Evolutionary conservation across 2,797 vertebrate genomes (phyloP).

Genomic region (Molossus molossus): DNA sequence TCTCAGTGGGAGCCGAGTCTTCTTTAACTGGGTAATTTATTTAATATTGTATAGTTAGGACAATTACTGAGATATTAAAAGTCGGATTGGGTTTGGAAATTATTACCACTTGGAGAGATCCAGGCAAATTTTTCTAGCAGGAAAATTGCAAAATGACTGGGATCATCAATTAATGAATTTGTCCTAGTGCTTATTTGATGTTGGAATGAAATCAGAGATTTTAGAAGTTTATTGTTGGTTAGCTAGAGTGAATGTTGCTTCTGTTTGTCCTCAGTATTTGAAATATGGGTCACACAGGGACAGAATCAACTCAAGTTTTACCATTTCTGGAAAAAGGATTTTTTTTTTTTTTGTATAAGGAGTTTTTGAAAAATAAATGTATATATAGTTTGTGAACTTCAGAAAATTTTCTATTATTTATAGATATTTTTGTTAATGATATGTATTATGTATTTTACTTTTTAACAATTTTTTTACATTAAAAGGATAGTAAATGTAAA

Average conservation of each 20-base stretch:
- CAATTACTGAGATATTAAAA: neutral
- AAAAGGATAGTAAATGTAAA: neutral
- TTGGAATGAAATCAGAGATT: neutral
- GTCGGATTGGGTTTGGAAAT: neutral
- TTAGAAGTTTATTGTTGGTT: neutral
- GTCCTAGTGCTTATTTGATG: neutral
- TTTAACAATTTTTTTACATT: neutral
- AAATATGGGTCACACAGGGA: neutral
- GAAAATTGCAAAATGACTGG: neutral
- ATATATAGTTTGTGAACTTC: neutral
- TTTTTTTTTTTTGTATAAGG: no score
- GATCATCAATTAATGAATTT: neutral
- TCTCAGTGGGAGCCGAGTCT: neutral
- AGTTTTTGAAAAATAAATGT: neutral
- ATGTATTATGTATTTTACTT: neutral
- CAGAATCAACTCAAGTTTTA: neutral
- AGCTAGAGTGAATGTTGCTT: neutral
- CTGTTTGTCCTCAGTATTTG: neutral
- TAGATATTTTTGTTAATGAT: neutral
- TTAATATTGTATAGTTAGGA: neutral
- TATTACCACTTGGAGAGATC: neutral
- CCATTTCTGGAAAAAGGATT: neutral
- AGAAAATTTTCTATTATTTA: neutral
- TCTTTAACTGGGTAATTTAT: neutral
- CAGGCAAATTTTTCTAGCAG: neutral